Evolutionary conservation across 2,113 vertebrate species (phyloP), one percentile per base, ranked within the genome.

Genomic region (Amblyopsis rosae): DNA sequence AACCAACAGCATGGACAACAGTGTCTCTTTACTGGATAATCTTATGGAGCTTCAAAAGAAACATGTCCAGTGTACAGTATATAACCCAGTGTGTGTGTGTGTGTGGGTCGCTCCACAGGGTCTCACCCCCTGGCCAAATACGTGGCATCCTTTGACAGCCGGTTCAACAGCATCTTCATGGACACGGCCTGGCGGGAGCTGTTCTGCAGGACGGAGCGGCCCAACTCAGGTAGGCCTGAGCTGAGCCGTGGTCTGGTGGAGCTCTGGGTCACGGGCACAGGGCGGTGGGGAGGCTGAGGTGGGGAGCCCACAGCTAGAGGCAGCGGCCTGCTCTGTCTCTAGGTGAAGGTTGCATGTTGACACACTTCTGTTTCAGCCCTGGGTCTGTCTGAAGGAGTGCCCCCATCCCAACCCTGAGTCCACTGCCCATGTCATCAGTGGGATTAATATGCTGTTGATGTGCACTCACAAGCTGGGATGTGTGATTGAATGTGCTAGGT

Each of bases 111-210:
- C 3, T 17, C 8, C 50, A 35, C 79, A 94, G 93, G 93, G 59
- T 93, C 89, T 51, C 92, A 94, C 68, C 93, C 92, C 1, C 76
- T 94, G 80, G 93, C 92, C 3, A 93, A 93, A 71, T 90, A 92
- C 3, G 76, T 93, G 89, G 92, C 92, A 35, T 92, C 91, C 0
- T 88, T 93, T 11, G 92, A 94, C 78, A 86, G 90, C 87, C 86
- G 83, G 62, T 94, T 92, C 82, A 92, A 88, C 87, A 84, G 65
- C 77, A 87, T 92, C 79, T 94, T 94, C 66, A 92, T 93, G 92
- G 93, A 94, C 84, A 88, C 91, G 0, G 89, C 90, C 0, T 94
- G 93, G 93, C 90, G 91, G 83, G 93, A 94, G 75, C 78, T 92
- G 81, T 94, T 93, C 87, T 87, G 90, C 82, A 86, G 90, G 82